These are phyloP conservation scores for Pyrocephalus nanus DNA, from an alignment of 2,797 vertebrate genomes.

Conservation along the genomic window DNA sequence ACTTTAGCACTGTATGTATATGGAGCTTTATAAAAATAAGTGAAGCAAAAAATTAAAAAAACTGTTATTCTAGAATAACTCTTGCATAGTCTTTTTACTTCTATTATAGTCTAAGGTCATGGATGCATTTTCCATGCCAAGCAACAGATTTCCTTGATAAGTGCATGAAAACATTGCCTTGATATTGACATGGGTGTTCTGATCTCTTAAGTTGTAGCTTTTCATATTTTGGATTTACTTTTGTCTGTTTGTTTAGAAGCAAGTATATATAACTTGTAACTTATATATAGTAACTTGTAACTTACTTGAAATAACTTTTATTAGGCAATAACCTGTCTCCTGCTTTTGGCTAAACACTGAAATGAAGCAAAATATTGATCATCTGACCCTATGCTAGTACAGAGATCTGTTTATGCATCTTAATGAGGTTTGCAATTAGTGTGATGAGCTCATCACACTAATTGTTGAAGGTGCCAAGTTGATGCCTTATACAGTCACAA, in stretches of 20 bases:
- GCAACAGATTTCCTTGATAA: neutral
- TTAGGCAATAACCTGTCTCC: neutral
- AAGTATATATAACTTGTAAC: neutral
- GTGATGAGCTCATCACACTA: neutral
- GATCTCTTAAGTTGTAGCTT: neutral
- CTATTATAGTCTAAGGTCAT: constrained; percentile 28
- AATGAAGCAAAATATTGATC: neutral
- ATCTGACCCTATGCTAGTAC: neutral
- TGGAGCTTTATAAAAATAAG: constrained; percentile 63
- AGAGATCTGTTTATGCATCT: neutral
- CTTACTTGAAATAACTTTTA: neutral
- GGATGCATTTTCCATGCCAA: neutral
- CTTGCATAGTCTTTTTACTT: constrained; percentile 10
- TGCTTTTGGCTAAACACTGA: neutral
- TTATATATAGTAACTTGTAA: neutral
- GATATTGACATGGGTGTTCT: neutral
- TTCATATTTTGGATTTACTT: neutral
- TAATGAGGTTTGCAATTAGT: neutral
- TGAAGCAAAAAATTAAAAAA: constrained; percentile 11
- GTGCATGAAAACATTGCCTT: neutral
- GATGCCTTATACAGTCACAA: neutral
- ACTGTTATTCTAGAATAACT: constrained; percentile 22
- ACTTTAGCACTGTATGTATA: constrained; percentile 78
- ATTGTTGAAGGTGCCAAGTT: neutral
- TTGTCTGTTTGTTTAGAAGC: constrained; percentile 19